Percentiles rank a stretch among this genome's conserved stretches.
Evolutionary conservation across 2,113 vertebrate genomes (phyloP).

Genomic region (Nycticebus coucang): DNA sequence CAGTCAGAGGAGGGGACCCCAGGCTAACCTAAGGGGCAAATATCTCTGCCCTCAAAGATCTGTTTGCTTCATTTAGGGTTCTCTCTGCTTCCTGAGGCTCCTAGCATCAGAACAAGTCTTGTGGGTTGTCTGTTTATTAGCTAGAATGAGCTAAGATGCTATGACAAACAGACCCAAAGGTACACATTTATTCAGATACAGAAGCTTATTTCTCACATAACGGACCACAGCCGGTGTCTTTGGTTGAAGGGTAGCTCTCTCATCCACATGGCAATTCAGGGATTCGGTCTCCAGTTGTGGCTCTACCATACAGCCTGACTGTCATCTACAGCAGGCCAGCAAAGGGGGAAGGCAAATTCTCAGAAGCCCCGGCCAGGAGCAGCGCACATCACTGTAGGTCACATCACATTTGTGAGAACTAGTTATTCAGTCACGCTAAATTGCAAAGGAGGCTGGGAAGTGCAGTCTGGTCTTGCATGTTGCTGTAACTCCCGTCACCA

Average conservation of each 20-base stretch:
- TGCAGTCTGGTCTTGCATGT: not conserved
- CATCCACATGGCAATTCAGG: not conserved
- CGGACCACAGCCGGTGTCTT: not conserved
- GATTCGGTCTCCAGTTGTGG: not conserved
- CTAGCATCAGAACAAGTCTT: too few species aligned
- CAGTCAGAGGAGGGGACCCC: too few species aligned
- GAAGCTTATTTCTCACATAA: not conserved
- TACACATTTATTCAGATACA: not conserved
- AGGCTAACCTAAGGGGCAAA: too few species aligned
- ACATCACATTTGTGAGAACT: not conserved
- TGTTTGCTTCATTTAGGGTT: too few species aligned
- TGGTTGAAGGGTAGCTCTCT: not conserved
- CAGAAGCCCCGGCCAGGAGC: too few species aligned
- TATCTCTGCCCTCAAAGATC: too few species aligned
- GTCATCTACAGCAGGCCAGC: not conserved
- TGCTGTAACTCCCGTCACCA: not conserved
- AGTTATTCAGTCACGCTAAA: not conserved
- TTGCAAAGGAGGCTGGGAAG: not conserved
- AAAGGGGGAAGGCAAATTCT: not conserved
- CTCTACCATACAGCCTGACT: not conserved
- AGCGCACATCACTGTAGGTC: not conserved
- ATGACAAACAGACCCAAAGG: not conserved
- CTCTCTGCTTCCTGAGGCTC: too few species aligned
- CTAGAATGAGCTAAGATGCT: not conserved
- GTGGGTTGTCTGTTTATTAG: not conserved